A percentile compares a stretch with the other conserved stretches of the same genome.
These are phyloP conservation scores for Cepaea nemoralis DNA, from an alignment of 1,140 invertebrate genomes.

Conservation along the genomic window DNA sequence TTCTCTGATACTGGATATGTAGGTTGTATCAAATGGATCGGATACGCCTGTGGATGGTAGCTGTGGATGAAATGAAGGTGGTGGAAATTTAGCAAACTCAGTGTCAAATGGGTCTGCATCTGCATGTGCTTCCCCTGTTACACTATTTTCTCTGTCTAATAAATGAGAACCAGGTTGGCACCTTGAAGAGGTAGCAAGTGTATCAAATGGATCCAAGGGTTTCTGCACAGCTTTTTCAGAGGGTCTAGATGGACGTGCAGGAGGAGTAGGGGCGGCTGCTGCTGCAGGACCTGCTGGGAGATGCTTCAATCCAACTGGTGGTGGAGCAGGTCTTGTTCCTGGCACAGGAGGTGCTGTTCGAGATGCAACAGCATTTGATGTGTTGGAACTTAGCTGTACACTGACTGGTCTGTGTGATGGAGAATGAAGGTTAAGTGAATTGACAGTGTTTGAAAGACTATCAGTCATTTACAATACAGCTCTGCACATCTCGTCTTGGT, in stretches of 20 bases:
- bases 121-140: neutral
- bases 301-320: neutral
- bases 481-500: constrained; percentile 51
- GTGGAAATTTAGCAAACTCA: constrained; percentile 3
- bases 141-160: constrained; percentile 33
- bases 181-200: neutral
- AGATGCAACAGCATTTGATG: neutral
- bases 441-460: constrained; percentile 5
- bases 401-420: constrained; percentile 3
- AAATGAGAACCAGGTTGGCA: neutral
- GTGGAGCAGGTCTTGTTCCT: neutral
- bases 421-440: neutral
- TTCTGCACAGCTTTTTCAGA: neutral
- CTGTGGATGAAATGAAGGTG: neutral
- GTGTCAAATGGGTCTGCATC: constrained; percentile 42
- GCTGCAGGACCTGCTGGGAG: neutral
- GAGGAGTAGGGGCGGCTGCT: constrained; percentile 15
- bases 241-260: constrained; percentile 21
- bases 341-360: constrained; percentile 32
- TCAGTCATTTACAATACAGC: constrained; percentile 1
- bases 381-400: neutral
- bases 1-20: neutral
- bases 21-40: constrained; percentile 38
- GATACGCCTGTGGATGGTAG: neutral
- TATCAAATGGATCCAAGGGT: neutral